Evolutionary conservation across 92 coral and sea anemone species (phyloP).

Genomic region (Parazoanthus atlanticus): DNA sequence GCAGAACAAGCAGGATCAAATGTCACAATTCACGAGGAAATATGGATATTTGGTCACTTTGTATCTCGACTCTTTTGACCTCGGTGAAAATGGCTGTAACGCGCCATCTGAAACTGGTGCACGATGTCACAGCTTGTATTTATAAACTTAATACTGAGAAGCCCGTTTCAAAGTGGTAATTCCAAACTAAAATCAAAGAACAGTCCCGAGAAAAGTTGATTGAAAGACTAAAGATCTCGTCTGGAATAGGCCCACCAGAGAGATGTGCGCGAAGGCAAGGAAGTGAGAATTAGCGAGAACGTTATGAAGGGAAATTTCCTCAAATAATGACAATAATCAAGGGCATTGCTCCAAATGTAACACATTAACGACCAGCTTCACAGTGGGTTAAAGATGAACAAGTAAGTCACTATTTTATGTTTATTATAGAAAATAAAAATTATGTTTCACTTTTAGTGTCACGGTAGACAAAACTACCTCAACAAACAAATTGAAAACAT

Average conservation of each 20-base stretch:
- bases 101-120: too few species aligned
- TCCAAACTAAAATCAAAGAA: conserved; percentile 13
- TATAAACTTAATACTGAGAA: too few species aligned
- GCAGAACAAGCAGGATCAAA: not conserved
- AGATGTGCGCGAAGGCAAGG: too few species aligned
- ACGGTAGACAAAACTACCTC: not conserved
- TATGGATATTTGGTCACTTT: not conserved
- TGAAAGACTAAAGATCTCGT: conserved; percentile 6
- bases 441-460: not conserved
- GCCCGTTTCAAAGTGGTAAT: conserved; percentile 8
- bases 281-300: too few species aligned
- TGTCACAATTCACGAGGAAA: not conserved
- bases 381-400: too few species aligned
- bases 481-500: not conserved
- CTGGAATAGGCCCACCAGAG: not conserved
- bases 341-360: too few species aligned
- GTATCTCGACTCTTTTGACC: not conserved
- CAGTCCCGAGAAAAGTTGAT: conserved; percentile 3
- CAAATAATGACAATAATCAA: too few species aligned
- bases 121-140: too few species aligned
- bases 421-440: too few species aligned
- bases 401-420: too few species aligned
- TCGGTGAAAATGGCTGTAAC: not conserved
- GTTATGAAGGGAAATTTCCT: too few species aligned
- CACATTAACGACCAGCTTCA: too few species aligned